phyloP scores from a whole-genome alignment of 1,140 invertebrate species.

The Pemphigus obesinymphae region DNA sequence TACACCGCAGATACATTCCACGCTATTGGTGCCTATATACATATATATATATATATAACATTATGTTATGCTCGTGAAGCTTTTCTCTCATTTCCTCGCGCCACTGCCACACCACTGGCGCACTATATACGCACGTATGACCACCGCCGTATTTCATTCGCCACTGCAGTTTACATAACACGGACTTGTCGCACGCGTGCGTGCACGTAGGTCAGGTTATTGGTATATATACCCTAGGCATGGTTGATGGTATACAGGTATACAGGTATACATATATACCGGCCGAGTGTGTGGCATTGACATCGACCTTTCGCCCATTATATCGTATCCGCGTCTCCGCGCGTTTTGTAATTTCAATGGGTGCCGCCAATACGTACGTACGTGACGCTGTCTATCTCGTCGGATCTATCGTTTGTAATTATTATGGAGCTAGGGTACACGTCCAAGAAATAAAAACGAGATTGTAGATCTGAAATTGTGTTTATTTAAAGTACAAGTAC shows the following conservation, averaged over 20 bases:
- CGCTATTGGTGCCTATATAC: neutral
- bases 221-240: neutral
- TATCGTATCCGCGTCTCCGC: neutral
- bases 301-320: constrained; percentile 9
- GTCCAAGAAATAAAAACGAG: too few relatives aligned
- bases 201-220: neutral
- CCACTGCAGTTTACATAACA: neutral
- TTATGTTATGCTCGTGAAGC: neutral
- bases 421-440: too few relatives aligned
- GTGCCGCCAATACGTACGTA: too few relatives aligned
- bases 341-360: neutral
- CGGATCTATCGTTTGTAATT: too few relatives aligned
- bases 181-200: neutral
- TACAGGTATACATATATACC: too few relatives aligned
- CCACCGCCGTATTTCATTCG: neutral
- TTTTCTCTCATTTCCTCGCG: neutral
- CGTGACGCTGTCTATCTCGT: too few relatives aligned
- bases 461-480: too few relatives aligned
- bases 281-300: neutral
- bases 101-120: neutral
- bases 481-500: too few relatives aligned
- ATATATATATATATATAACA: too few relatives aligned
- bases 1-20: neutral
- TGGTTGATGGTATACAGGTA: too few relatives aligned
- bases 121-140: neutral